These are phyloP conservation scores for Phyto melanocephala DNA, from an alignment of 2,888 invertebrate genomes.

Conservation along the genomic window DNA sequence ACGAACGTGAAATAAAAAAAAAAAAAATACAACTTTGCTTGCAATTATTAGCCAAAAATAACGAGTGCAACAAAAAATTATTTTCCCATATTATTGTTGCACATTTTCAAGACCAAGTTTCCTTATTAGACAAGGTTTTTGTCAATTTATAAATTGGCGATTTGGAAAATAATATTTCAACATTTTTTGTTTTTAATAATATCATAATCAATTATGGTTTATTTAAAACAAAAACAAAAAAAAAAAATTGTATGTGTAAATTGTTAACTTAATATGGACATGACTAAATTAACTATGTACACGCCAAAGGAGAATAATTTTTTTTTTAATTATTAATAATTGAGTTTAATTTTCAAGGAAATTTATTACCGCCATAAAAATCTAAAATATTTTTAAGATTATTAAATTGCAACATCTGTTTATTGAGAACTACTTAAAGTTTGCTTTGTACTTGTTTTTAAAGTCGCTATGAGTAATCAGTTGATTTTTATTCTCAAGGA, in stretches of 20 bases:
- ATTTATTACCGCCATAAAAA: constrained; percentile 27
- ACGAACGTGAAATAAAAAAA: too few species aligned
- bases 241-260: constrained; percentile 49
- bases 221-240: constrained; percentile 20
- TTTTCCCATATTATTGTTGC: constrained; percentile 52
- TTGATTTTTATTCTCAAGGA: constrained; percentile 2
- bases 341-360: constrained; percentile 41
- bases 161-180: not conserved
- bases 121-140: constrained; percentile 61
- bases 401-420: constrained; percentile 42
- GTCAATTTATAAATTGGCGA: constrained; percentile 49
- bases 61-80: constrained; percentile 15
- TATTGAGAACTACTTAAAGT: constrained; percentile 8
- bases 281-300: constrained; percentile 49
- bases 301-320: constrained; percentile 15
- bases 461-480: not conserved
- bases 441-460: not conserved
- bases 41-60: constrained; percentile 54
- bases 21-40: constrained; percentile 42
- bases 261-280: constrained; percentile 54
- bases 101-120: constrained; percentile 56
- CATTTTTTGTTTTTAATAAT: constrained; percentile 28
- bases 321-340: constrained; percentile 48
- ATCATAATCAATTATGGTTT: constrained; percentile 58
- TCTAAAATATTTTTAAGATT: not conserved